Conservation (phyloP, 2,113 vertebrate species). For the Tapirus terrestris region DNA sequence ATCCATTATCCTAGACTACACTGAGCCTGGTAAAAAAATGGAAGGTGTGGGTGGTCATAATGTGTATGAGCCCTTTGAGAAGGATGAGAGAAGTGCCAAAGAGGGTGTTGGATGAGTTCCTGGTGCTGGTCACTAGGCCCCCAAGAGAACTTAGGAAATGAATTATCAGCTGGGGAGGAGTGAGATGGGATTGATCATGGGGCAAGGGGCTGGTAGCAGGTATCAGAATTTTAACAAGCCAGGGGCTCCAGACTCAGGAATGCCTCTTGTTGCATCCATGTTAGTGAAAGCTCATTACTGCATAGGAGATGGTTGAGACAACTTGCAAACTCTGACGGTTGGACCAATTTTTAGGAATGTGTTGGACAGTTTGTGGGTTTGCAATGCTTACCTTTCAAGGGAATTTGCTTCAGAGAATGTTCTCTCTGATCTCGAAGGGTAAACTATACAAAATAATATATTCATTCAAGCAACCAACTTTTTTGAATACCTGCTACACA, state of each 20-base stretch:
- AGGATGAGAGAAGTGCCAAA: background rate
- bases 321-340: too few species aligned
- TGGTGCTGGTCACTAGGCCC: background rate
- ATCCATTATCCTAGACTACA: rapidly evolving
- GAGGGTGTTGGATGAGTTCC: background rate
- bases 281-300: background rate
- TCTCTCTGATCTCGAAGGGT: background rate
- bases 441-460: background rate
- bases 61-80: background rate
- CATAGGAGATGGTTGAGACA: background rate
- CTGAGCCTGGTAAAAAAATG: background rate
- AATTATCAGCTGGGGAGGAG: background rate
- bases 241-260: background rate
- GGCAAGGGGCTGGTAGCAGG: background rate
- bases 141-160: background rate
- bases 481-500: background rate
- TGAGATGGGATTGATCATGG: background rate
- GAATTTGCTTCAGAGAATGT: background rate
- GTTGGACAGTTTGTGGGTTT: background rate
- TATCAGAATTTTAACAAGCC: background rate
- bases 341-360: background rate
- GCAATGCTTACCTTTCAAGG: background rate
- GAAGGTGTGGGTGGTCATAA: background rate
- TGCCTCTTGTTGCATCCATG: background rate
- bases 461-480: background rate